A percentile compares a stretch with the other conserved stretches of the same genome.
These are phyloP conservation scores for Ichneumoninae sp. DNA, from an alignment of 2,888 invertebrate species.

Conservation along the genomic window DNA sequence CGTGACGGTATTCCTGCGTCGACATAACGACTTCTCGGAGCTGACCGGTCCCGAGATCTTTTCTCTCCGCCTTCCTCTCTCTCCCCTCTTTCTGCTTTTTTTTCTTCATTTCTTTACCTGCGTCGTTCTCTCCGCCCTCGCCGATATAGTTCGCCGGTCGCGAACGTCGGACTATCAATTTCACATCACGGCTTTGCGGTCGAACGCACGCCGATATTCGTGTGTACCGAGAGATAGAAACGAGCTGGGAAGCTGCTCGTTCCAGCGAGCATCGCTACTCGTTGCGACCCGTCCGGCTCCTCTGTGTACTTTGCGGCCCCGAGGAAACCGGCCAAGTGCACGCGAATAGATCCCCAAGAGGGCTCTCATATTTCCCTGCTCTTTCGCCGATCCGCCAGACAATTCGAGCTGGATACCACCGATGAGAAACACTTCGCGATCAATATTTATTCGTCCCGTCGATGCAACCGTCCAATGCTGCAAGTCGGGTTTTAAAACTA, in stretches of 20 bases:
- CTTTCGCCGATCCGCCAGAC: conserved; percentile 28
- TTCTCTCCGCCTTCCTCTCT: conserved; percentile 19
- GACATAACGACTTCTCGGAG: conserved; percentile 23
- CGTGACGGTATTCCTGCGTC: conserved; percentile 31
- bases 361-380: conserved; percentile 41
- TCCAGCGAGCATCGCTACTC: background rate
- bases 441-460: background rate
- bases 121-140: conserved; percentile 9
- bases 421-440: background rate
- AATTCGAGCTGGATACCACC: background rate
- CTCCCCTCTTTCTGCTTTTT: conserved; percentile 11
- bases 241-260: conserved; percentile 27
- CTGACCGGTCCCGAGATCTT: background rate
- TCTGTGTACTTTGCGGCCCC: conserved; percentile 12
- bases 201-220: conserved; percentile 60
- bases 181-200: conserved; percentile 62
- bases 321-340: conserved; percentile 55
- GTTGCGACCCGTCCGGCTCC: background rate
- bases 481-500: background rate
- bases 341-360: conserved; percentile 45
- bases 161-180: conserved; percentile 62
- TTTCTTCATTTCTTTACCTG: conserved; percentile 6
- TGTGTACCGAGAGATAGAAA: conserved; percentile 50
- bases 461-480: background rate
- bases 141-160: conserved; percentile 30